Evolutionary conservation across 2,888 invertebrate species (phyloP).

Genomic region (Hypselothyrea guttata): DNA sequence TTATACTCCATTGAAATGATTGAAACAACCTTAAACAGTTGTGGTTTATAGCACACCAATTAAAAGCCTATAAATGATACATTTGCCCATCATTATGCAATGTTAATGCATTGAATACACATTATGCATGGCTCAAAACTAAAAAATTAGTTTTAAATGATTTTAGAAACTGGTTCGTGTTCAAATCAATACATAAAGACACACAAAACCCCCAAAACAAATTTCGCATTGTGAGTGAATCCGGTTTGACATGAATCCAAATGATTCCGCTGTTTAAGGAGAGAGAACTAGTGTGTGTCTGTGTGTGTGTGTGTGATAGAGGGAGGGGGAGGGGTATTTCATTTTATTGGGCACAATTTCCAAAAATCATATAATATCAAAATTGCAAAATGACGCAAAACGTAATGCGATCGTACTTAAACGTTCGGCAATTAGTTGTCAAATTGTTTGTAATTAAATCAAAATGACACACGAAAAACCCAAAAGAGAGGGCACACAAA

Average conservation of each 20-base stretch:
- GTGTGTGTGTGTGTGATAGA: not conserved
- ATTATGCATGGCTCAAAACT: conserved; percentile 48
- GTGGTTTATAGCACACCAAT: conserved; percentile 5
- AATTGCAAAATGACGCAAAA: conserved; percentile 73
- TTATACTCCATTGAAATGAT: not conserved
- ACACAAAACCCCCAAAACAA: conserved; percentile 13
- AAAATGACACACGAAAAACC: conserved; percentile 64
- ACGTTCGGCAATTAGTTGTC: conserved; percentile 76
- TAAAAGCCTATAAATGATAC: conserved; percentile 8
- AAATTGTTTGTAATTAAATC: conserved; percentile 78
- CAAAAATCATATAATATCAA: conserved; percentile 63
- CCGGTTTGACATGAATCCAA: conserved; percentile 74
- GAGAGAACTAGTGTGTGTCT: conserved; percentile 10
- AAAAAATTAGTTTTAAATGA: conserved; percentile 52
- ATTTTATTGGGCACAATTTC: conserved; percentile 67
- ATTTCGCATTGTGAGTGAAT: conserved; percentile 50
- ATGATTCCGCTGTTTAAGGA: conserved; percentile 33
- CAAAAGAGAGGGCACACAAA: not conserved
- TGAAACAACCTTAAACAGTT: not conserved
- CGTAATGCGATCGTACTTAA: conserved; percentile 73
- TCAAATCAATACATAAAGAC: conserved; percentile 3
- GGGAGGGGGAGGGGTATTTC: conserved; percentile 9
- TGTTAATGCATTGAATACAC: conserved; percentile 45
- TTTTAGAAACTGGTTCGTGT: conserved; percentile 50
- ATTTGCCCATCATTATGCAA: conserved; percentile 54